These are phyloP conservation scores for Drymodes brunneopygia DNA, from an alignment of 2,113 vertebrate species.

Conservation along the genomic window DNA sequence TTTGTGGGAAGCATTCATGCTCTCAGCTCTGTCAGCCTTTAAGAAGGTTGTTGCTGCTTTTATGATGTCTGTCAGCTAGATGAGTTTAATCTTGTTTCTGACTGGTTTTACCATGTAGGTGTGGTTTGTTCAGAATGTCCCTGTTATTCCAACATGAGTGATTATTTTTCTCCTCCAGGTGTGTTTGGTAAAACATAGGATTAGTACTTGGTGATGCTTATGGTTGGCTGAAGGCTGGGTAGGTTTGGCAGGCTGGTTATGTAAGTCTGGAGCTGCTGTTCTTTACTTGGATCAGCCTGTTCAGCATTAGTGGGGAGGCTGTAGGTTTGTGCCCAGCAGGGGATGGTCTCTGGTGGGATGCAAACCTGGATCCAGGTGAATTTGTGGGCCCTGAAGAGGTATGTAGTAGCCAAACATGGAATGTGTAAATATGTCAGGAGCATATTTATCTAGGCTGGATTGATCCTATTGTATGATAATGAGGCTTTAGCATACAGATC, in stretches of 20 bases:
- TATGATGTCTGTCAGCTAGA: background rate
- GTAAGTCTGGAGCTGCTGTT: background rate
- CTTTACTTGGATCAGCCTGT: background rate
- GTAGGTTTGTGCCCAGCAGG: background rate
- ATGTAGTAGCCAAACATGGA: background rate
- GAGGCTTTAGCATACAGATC: background rate
- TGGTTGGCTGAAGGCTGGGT: constrained; percentile 28
- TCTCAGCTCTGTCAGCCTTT: background rate
- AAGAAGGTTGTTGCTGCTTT: background rate
- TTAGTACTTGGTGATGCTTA: constrained; percentile 12
- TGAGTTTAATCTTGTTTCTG: background rate
- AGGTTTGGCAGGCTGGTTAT: constrained; percentile 35
- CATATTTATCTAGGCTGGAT: background rate
- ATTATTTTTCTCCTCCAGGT: constrained; percentile 2
- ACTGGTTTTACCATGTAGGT: background rate
- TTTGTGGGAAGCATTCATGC: background rate
- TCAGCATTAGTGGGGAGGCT: background rate
- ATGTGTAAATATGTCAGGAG: background rate
- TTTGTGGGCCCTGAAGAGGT: background rate
- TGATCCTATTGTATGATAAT: background rate
- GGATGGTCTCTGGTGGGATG: background rate
- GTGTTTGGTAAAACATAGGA: background rate
- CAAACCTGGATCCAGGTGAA: background rate
- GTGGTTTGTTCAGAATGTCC: background rate
- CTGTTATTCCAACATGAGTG: background rate